Percentiles rank a stretch among this genome's conserved stretches.
These are phyloP conservation scores for Heteromurus nitidus DNA, from an alignment of 2,888 invertebrate genomes.

Conservation along the genomic window DNA sequence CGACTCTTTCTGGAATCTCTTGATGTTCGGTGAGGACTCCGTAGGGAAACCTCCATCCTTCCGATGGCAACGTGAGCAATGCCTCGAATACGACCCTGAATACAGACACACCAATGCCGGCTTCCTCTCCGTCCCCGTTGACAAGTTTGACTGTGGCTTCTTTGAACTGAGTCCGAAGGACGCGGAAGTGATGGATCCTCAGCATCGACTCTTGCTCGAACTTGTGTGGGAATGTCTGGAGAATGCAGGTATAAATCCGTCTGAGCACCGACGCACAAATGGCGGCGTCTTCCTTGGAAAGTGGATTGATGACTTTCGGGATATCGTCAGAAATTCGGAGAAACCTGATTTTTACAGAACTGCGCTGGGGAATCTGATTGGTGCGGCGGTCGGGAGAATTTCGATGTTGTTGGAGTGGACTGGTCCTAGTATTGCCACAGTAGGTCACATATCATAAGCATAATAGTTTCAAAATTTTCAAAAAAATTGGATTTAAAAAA, in stretches of 20 bases:
- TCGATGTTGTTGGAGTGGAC: conserved; percentile 50
- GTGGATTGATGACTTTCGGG: conserved; percentile 57
- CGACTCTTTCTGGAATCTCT: conserved; percentile 51
- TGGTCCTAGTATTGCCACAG: conserved; percentile 56
- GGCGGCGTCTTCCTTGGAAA: conserved; percentile 38
- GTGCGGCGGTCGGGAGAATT: conserved; percentile 53
- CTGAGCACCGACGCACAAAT: conserved; percentile 1
- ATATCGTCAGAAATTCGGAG: conserved; percentile 21
- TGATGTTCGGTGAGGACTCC: conserved; percentile 34
- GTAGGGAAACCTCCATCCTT: conserved; percentile 41
- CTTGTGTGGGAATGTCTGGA: conserved; percentile 50
- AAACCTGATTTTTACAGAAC: conserved; percentile 42
- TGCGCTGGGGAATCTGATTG: conserved; percentile 58
- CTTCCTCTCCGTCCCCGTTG: conserved; percentile 40
- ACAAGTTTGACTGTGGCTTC: conserved; percentile 45
- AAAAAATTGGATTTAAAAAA: not conserved
- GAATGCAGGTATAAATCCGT: conserved; percentile 41
- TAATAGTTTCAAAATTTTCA: not conserved
- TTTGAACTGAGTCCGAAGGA: conserved; percentile 53
- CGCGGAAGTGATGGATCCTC: conserved; percentile 41
- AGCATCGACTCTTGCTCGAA: conserved; percentile 43
- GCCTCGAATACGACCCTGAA: conserved; percentile 22
- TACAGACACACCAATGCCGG: conserved; percentile 48
- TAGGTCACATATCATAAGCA: not conserved
- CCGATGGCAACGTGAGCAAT: conserved; percentile 42